Evolutionary conservation across 2,797 vertebrate species (phyloP), one percentile per base, ranked within the genome.

Genomic region (Anabacerthia variegaticeps): DNA sequence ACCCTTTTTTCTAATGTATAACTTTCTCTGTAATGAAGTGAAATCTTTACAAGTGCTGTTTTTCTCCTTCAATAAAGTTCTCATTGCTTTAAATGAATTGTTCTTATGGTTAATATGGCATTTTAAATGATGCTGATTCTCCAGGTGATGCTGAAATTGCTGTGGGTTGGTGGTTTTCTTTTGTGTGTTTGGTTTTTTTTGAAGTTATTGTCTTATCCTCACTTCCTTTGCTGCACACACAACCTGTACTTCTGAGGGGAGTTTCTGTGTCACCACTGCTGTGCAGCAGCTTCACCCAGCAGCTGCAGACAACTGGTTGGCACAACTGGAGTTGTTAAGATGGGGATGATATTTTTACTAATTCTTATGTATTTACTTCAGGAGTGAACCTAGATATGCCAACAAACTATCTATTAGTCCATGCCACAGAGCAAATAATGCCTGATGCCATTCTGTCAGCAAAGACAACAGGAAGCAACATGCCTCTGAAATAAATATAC

Each of bases 11-110:
- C 62, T 84, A 59, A 68, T 37, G 61, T 62, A 62, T 1, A 43
- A 23, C 65, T 49, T 76, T 30, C 58, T 92, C 71, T 96, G 62
- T 87, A 96, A 94, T 46, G 20, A 95, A 93, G 28, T 43, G 30
- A 81, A 77, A 89, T 76, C 48, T 68, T 85, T 43, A 18, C 7
- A 77, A 59, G 32, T 71, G 17, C 66, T 79, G 39, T 30, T 93
- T 78, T 59, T 48, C 49, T 41, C 36, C 43, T 92, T 78, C 82
- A 96, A 92, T 97, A 96, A 97, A 96, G 51, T 79, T 91, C 76
- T 72, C 20, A 24, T 27, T 95, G 90, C 63, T 82, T 82, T 95
- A 91, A 94, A 71, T 43, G 0, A 88, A 43, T 63, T 67, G 14
- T 9, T 88, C 1, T 76, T 79, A 18, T 10, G 22, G 32, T 73